Percentiles rank a stretch among this genome's conserved stretches.
These are phyloP conservation scores for Heterohyrax brucei DNA, from an alignment of 2,797 vertebrate species.

Conservation along the genomic window DNA sequence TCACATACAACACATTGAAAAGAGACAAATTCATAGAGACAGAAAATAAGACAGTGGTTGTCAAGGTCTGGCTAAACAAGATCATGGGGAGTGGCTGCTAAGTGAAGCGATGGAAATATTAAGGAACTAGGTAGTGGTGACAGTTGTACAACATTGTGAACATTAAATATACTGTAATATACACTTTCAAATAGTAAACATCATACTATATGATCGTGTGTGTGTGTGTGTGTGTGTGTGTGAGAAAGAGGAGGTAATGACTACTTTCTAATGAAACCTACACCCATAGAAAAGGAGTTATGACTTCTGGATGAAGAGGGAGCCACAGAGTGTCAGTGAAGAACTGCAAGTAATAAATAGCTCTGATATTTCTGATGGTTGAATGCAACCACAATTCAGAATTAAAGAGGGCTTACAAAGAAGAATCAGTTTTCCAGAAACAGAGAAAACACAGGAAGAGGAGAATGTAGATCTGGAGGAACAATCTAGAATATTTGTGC, in stretches of 20 bases:
- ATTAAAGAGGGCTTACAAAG: not conserved
- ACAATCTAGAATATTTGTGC: not conserved
- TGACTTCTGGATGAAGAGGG: not conserved
- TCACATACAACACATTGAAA: not conserved
- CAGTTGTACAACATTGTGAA: not conserved
- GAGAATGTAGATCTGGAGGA: not conserved
- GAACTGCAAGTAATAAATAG: not conserved
- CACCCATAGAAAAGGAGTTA: not conserved
- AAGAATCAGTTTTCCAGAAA: not conserved
- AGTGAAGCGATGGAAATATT: not conserved
- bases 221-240: too few species aligned
- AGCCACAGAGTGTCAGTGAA: too few species aligned
- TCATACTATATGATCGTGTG: not conserved
- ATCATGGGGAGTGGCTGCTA: not conserved
- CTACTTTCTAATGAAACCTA: not conserved
- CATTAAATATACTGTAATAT: not conserved
- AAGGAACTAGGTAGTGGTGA: not conserved
- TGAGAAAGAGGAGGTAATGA: not conserved
- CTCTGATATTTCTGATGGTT: not conserved
- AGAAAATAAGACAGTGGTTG: not conserved
- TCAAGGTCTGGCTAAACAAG: not conserved
- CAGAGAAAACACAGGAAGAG: not conserved
- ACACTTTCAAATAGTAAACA: not conserved
- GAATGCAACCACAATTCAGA: not conserved
- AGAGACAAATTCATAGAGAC: not conserved